Base-by-base conservation (phyloP, 2,888 invertebrate species). In the Lymantria monacha region DNA sequence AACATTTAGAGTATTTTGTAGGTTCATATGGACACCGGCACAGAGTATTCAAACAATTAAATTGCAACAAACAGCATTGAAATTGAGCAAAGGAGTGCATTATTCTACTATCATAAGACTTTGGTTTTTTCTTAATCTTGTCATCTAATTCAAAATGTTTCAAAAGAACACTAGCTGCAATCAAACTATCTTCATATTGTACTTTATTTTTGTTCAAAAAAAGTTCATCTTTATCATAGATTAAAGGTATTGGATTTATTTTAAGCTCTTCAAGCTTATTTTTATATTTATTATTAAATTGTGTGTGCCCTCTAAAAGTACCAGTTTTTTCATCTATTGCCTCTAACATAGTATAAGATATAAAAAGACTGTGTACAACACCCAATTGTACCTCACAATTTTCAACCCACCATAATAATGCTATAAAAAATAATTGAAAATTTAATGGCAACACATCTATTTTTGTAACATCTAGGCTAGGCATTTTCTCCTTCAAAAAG, bases 41-140 rank as follows among this genome's bases (percentile, higher is more conserved):
- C 38, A 96, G 70, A 0, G 85, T 87, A 83, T 96, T 96, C 9
- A 97, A 80, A 64, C 93, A 83, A 63, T 92, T 92, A 1, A 92
- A 79, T 62, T 93, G 92, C 9, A 87, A 82, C 37, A 95, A 74
- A 67, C 93, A 93, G 79, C 92, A 93, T 74, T 95, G 95, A 72
- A 95, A 93, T 70, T 94, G 93, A 1, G 94, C 93, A 75, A 94
- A 94, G 7, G 83, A 82, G 65, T 95, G 95, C 59, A 95, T 91
- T 57, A 92, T 87, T 48, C 79, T 86, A 1, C 81, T 69, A 63
- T 93, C 92, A 77, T 92, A 95, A 51, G 87, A 85, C 69, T 92
- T 93, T 0, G 91, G 88, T 63, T 87, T 92, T 47, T 79, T 84
- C 57, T 76, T 79, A 49, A 94, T 81, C 67, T 92, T 92, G 8